A percentile compares a stretch with the other conserved stretches of the same genome.
These are phyloP conservation scores for Macaria notata DNA, from an alignment of 2,888 invertebrate genomes.

Conservation along the genomic window DNA sequence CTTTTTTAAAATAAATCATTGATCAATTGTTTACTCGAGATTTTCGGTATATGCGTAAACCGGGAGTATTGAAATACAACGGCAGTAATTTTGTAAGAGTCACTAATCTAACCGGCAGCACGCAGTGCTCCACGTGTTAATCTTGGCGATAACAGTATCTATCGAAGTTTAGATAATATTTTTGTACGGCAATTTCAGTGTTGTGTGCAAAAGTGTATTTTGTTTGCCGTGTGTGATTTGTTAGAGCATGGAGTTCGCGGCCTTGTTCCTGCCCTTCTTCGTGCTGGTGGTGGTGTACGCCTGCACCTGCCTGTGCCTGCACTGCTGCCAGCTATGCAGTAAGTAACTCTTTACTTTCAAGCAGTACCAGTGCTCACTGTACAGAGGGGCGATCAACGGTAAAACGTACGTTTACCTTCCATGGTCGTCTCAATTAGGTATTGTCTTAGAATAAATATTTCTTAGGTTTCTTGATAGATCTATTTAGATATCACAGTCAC, in stretches of 20 bases:
- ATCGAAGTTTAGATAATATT: constrained; percentile 22
- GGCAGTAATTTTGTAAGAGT: too few relatives aligned
- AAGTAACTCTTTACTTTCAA: constrained; percentile 34
- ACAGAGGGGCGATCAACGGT: too few relatives aligned
- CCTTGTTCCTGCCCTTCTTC: constrained; percentile 46
- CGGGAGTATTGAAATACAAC: too few relatives aligned
- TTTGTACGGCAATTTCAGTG: constrained; percentile 18
- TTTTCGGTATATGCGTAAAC: too few relatives aligned
- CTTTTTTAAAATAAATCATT: too few relatives aligned
- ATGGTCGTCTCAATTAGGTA: too few relatives aligned
- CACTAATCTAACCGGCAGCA: too few relatives aligned
- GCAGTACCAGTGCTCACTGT: background rate
- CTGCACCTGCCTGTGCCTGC: constrained; percentile 54
- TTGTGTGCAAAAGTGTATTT: constrained; percentile 8
- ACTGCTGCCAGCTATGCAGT: constrained; percentile 57
- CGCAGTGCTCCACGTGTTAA: constrained; percentile 6
- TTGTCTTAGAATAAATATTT: too few relatives aligned
- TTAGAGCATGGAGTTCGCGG: constrained; percentile 40
- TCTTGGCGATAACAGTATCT: constrained; percentile 23
- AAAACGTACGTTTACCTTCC: too few relatives aligned
- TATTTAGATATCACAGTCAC: too few relatives aligned
- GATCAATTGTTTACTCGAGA: too few relatives aligned
- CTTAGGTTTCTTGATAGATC: too few relatives aligned
- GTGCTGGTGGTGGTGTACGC: constrained; percentile 46
- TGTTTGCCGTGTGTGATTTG: background rate